Evolutionary conservation across 2,113 vertebrate species (phyloP).

Genomic region (Anser brachyrhynchus): DNA sequence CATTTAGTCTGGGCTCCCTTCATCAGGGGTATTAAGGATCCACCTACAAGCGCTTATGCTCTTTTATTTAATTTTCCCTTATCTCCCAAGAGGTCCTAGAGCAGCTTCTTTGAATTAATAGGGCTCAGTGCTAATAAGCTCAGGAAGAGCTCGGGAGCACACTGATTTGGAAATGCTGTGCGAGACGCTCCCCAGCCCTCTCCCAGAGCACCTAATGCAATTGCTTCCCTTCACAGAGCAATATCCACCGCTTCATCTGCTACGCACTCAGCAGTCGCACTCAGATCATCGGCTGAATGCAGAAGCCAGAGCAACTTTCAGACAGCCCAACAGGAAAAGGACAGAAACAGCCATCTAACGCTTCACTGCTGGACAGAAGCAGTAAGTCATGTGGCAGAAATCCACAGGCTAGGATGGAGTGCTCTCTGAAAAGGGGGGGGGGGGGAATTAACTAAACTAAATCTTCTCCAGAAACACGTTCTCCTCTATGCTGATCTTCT

Average conservation of each 20-base stretch:
- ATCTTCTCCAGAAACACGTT: background rate
- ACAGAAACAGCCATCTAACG: background rate
- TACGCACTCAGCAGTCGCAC: accelerated
- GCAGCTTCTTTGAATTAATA: conserved; percentile 45
- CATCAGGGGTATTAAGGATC: conserved; percentile 23
- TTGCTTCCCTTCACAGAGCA: background rate
- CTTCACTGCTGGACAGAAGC: background rate
- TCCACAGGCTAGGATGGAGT: background rate
- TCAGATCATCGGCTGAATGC: background rate
- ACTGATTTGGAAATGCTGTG: background rate
- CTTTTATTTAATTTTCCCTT: conserved; percentile 40
- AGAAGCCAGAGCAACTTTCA: background rate
- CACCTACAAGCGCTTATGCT: background rate
- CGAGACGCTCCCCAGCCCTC: background rate
- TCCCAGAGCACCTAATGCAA: background rate
- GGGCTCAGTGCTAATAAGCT: background rate
- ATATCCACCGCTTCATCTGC: background rate
- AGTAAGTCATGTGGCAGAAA: background rate
- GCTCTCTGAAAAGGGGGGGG: background rate
- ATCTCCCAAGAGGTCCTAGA: background rate
- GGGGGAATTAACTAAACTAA: background rate
- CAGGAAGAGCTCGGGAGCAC: background rate
- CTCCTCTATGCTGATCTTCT: background rate
- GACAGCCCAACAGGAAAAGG: background rate
- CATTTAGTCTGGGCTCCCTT: background rate